Evolutionary conservation across 2,113 vertebrate genomes (phyloP).

Genomic region (Ciconia maguari): DNA sequence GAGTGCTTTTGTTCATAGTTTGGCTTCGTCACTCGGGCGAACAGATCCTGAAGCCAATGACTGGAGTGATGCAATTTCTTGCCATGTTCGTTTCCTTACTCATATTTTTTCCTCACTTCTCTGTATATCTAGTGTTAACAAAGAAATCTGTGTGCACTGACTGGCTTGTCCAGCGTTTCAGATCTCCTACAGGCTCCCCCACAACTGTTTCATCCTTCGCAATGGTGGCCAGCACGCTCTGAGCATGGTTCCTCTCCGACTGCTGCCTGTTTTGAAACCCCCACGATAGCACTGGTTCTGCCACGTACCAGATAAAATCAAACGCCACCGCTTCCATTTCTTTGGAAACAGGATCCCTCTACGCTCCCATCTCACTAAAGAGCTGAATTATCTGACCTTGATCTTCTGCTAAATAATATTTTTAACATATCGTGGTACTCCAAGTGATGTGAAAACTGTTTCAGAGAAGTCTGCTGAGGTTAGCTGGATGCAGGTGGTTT

Average conservation of each 20-base stretch:
- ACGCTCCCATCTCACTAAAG: background rate
- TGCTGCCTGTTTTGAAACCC: background rate
- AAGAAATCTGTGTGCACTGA: background rate
- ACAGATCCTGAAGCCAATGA: background rate
- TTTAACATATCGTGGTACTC: background rate
- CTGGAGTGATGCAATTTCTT: background rate
- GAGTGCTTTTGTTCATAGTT: background rate
- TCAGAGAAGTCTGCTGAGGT: background rate
- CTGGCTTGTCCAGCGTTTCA: background rate
- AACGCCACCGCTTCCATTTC: background rate
- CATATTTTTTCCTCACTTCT: background rate
- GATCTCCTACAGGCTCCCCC: background rate
- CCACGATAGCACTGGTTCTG: background rate
- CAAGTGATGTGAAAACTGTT: background rate
- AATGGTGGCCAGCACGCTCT: rapidly evolving
- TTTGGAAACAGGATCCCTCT: background rate
- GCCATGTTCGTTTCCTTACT: rapidly evolving
- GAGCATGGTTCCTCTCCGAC: rapidly evolving
- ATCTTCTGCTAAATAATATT: background rate
- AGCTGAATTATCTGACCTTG: background rate
- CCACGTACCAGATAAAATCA: background rate
- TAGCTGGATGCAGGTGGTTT: background rate
- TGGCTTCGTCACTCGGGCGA: rapidly evolving
- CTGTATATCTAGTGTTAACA: rapidly evolving
- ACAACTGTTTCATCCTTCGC: background rate